Base-by-base conservation (phyloP, 1,140 invertebrate genomes). In the Aethina tumida region DNA sequence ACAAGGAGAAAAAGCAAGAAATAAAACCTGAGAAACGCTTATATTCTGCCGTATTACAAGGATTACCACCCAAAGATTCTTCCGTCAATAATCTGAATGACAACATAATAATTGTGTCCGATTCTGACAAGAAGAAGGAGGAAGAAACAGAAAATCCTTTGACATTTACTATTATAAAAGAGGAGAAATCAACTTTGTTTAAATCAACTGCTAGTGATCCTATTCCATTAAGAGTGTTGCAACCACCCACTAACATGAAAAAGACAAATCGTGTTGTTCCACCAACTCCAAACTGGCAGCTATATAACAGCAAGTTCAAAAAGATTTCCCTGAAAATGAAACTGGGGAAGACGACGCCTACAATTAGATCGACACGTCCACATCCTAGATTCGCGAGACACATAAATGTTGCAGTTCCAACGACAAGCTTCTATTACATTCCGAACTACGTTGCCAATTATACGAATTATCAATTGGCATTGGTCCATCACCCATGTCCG, bases 41-140 rank as follows among this genome's bases (percentile, higher is more conserved):
- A 12, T 55, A 55, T 40, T 55, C 53, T 2, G 53, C 51, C 6
- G 53, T 55, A 9, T 22, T 55, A 10, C 53, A 55, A 41, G 53
- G 45, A 26, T 17, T 43, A 4, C 4, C 27, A 12, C 14, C 34
- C 21, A 38, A 29, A 17, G n/a, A n/a, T n/a, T n/a, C n/a, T n/a
- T n/a, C n/a, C n/a, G n/a, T n/a, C n/a, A n/a, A n/a, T n/a, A n/a
- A n/a, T n/a, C n/a, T n/a, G n/a, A n/a, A n/a, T n/a, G n/a, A n/a
- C n/a, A n/a, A n/a, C n/a, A n/a, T n/a, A n/a, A n/a, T n/a, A n/a
- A n/a, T n/a, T n/a, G n/a, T n/a, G n/a, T n/a, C n/a, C n/a, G n/a
- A n/a, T n/a, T n/a, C n/a, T n/a, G n/a, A n/a, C n/a, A n/a, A n/a
- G n/a, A n/a, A n/a, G n/a, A n/a, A n/a, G n/a, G n/a, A n/a, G n/a